Evolutionary conservation across 2,888 invertebrate species (phyloP).

Genomic region (Aricia artaxerxes): DNA sequence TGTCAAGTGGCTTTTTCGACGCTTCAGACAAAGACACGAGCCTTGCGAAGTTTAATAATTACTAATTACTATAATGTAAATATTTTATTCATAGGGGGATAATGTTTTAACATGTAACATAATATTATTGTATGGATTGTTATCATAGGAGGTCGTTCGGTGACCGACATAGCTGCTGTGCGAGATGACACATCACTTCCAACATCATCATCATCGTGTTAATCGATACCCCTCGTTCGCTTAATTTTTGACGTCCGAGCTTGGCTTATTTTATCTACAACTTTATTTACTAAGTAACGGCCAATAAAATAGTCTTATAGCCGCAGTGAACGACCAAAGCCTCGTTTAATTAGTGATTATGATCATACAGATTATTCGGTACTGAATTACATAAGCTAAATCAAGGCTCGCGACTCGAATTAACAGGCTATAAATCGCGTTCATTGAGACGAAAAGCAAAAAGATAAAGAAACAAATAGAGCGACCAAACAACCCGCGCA

Average conservation of each 20-base stretch:
- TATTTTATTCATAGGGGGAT: neutral
- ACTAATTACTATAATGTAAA: neutral
- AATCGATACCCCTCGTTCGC: neutral
- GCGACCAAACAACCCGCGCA: neutral
- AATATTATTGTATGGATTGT: neutral
- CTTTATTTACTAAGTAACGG: neutral
- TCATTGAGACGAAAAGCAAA: neutral
- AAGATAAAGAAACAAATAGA: conserved; percentile 16
- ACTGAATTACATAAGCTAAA: neutral
- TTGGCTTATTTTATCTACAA: neutral
- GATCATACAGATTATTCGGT: neutral
- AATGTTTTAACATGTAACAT: conserved; percentile 3
- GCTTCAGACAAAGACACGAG: neutral
- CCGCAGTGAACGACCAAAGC: neutral
- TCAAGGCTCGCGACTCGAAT: neutral
- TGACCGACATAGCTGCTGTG: conserved; percentile 15
- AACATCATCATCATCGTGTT: neutral
- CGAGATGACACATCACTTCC: neutral
- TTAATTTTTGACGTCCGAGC: neutral
- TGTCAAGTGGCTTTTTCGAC: neutral
- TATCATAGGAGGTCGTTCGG: conserved; percentile 14
- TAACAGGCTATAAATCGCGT: conserved; percentile 7
- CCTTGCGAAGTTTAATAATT: no score
- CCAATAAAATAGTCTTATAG: neutral
- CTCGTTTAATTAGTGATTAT: neutral